Conservation (phyloP, 2,797 vertebrate species). For the Gobionotothen gibberifrons region DNA sequence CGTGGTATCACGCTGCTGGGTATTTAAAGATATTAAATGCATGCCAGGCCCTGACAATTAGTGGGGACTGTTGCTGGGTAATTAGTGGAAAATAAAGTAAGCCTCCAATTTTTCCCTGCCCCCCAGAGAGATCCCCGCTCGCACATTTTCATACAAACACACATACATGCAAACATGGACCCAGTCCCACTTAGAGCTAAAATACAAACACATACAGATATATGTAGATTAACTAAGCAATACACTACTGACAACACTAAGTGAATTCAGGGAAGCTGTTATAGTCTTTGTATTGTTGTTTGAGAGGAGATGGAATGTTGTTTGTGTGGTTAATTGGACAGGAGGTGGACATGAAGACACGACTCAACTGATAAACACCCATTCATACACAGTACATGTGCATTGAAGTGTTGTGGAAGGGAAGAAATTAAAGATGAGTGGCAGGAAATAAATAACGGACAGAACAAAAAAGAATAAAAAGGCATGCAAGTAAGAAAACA, state of each 20-base stretch:
- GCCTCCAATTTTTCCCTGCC: slow-evolving; percentile 35
- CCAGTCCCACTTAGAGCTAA: slow-evolving; percentile 6
- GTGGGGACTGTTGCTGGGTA: slow-evolving; percentile 68
- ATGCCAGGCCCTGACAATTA: slow-evolving; percentile 62
- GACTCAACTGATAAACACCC: background rate
- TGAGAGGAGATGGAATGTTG: slow-evolving; percentile 11
- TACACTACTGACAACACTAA: background rate
- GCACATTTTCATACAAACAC: background rate
- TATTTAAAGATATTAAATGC: slow-evolving; percentile 70
- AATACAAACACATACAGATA: slow-evolving; percentile 10
- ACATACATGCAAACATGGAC: background rate
- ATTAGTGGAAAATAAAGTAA: slow-evolving; percentile 68
- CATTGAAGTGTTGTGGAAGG: background rate
- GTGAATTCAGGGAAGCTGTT: background rate
- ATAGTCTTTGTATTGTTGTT: slow-evolving; percentile 2
- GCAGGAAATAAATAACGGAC: background rate
- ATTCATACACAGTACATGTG: background rate
- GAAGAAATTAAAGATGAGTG: background rate
- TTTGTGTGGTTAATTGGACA: slow-evolving; percentile 39
- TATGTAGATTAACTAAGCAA: slow-evolving; percentile 6
- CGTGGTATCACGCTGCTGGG: slow-evolving; percentile 35
- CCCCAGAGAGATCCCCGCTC: slow-evolving; percentile 26
- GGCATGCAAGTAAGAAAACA: background rate
- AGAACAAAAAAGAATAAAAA: background rate
- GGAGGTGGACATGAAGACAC: background rate